Conservation (phyloP, 2,888 invertebrate genomes). For the Drosophila yooni region DNA sequence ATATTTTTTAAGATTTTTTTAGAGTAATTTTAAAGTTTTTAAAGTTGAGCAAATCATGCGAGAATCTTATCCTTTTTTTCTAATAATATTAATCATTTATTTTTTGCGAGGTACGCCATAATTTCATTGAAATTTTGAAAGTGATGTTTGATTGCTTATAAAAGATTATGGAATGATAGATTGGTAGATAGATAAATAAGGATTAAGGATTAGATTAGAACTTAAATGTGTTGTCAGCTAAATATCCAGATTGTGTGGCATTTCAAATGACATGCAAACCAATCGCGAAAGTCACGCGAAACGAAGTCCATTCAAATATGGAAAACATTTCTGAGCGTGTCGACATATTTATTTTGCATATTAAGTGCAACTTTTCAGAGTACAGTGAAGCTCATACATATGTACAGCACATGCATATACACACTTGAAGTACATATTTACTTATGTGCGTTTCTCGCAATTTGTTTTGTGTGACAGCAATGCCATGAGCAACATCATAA, state of each 20-base stretch:
- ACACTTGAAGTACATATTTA: not conserved
- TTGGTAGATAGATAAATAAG: not conserved
- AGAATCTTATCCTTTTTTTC: not conserved
- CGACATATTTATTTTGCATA: constrained; percentile 30
- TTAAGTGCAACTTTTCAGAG: constrained; percentile 27
- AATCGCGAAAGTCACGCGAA: constrained; percentile 34
- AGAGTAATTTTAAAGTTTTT: not conserved
- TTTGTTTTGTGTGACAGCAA: constrained; percentile 20
- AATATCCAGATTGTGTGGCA: not conserved
- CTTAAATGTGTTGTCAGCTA: not conserved
- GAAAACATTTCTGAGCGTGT: constrained; percentile 1
- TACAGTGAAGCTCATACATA: not conserved
- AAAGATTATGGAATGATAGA: not conserved
- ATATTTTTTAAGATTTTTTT: not conserved
- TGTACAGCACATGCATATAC: not conserved
- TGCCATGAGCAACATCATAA: not conserved
- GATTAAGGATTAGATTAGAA: not conserved
- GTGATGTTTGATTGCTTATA: not conserved
- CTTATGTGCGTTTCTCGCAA: constrained; percentile 7
- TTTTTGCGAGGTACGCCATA: not conserved
- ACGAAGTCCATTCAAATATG: constrained; percentile 27
- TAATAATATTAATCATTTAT: accelerated
- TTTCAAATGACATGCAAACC: constrained; percentile 38
- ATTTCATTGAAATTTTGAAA: not conserved
- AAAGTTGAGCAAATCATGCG: not conserved